Percentiles rank a stretch among this genome's conserved stretches.
Conservation (phyloP, 1,140 invertebrate genomes). For the Coelopa frigida region DNA sequence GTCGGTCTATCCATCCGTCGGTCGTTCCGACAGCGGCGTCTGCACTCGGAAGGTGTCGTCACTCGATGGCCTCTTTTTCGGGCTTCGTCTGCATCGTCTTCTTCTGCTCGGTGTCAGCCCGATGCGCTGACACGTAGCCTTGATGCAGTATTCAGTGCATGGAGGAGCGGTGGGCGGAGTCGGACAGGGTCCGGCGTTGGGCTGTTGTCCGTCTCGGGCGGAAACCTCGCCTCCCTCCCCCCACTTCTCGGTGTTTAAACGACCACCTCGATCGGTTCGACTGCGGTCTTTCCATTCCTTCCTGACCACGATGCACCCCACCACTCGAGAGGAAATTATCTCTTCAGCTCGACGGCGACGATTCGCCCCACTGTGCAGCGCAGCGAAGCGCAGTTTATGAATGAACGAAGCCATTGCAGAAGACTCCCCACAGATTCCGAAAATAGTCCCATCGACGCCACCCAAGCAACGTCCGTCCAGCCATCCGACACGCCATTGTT, state of each 20-base stretch:
- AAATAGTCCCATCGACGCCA: background rate
- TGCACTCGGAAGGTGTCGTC: too few relatives aligned
- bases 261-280: background rate
- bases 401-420: conserved; percentile 8
- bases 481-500: background rate
- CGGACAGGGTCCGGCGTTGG: too few relatives aligned
- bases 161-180: too few relatives aligned
- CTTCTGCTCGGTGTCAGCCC: too few relatives aligned
- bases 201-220: background rate
- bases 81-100: too few relatives aligned
- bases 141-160: too few relatives aligned
- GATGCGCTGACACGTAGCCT: too few relatives aligned
- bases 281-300: background rate
- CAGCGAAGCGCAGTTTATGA: conserved; percentile 8
- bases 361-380: conserved; percentile 6
- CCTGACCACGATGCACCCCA: background rate
- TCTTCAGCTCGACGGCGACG: conserved; percentile 3
- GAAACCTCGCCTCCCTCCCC: too few relatives aligned
- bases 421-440: background rate
- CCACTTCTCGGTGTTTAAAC: background rate
- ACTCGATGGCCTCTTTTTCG: too few relatives aligned
- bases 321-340: too few relatives aligned
- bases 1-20: too few relatives aligned
- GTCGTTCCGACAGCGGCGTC: too few relatives aligned
- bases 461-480: background rate